phyloP scores from a whole-genome alignment of 2,113 vertebrate species.

The Dascyllus trimaculatus region DNA sequence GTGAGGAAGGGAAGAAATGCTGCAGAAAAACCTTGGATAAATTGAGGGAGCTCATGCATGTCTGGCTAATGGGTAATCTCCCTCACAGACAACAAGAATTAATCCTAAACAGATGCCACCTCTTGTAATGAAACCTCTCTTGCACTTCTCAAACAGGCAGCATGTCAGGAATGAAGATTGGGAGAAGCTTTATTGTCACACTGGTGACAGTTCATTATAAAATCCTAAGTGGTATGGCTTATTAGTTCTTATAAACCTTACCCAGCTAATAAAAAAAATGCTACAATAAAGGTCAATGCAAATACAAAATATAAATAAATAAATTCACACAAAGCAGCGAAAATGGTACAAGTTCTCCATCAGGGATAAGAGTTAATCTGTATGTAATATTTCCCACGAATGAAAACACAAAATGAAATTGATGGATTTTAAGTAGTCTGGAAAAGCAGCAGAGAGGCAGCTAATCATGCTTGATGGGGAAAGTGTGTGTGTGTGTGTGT shows the following conservation, averaged over 20 bases:
- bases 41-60: slow-evolving; percentile 16
- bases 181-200: not conserved
- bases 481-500: slow-evolving; percentile 21
- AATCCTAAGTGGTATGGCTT: not conserved
- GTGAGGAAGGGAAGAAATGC: slow-evolving; percentile 21
- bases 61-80: slow-evolving; percentile 42
- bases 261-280: not conserved
- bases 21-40: slow-evolving; percentile 9
- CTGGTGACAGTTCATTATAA: not conserved
- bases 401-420: slow-evolving; percentile 46
- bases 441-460: slow-evolving; percentile 33
- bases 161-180: slow-evolving; percentile 22
- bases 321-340: slow-evolving; percentile 7
- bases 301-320: not conserved
- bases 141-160: slow-evolving; percentile 32
- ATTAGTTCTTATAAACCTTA: not conserved
- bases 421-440: slow-evolving; percentile 36
- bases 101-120: slow-evolving; percentile 55
- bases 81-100: slow-evolving; percentile 23
- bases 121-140: slow-evolving; percentile 45
- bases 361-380: slow-evolving; percentile 21
- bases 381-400: slow-evolving; percentile 24
- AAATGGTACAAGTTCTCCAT: not conserved
- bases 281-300: too few species aligned
- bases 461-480: slow-evolving; percentile 44